Base-by-base conservation (phyloP, 2,113 vertebrate species). In the Picathartes gymnocephalus region DNA sequence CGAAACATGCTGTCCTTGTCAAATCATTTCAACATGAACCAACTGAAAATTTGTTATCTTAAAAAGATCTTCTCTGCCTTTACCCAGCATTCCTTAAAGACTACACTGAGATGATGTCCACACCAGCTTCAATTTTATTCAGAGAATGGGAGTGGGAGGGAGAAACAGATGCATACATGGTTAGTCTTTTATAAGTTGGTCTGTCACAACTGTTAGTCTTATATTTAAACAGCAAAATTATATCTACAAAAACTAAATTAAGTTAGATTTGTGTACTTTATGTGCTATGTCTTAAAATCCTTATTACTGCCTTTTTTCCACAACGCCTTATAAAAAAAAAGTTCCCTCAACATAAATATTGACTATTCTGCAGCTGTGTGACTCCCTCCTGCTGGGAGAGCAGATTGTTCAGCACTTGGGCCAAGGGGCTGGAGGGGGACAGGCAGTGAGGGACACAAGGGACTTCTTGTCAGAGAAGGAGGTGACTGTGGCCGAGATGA, bases 1-100 rank as follows among this genome's bases (percentile, higher is more conserved):
- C 95, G 97, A 98, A 83, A 97, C 88, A 95, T 30, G 73, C 81
- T 57, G 87, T 97, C 95, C 97, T 97, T 97, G 97, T 98, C 97
- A 97, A 97, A 97, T 73, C 84, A 90, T 97, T 97, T 98, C 96
- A 95, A 74, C 24, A 11, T 97, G 97, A 97, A 97, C 81, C 89
- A 96, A 97, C 95, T 95, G 96, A 98, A 98, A 98, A 98, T 95
- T 81, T 92, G 91, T 97, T 97, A 91, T 97, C 97, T 95, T 72
- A n/a, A 60, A 84, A 94, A 92, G 45, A 91, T 80, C 86, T 53
- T 92, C 66, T 69, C 40, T 81, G 73, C 56, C 50, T 94, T 96
- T 95, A 79, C 81, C 57, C 66, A 69, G 85, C 74, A 87, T 88
- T 78, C 81, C 73, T 73, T 80, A 91, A 95, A 28, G 60, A 72